Percentiles rank a stretch among this genome's conserved stretches.
Evolutionary conservation across 1,140 invertebrate genomes (phyloP).

Genomic region (Hetaerina americana): DNA sequence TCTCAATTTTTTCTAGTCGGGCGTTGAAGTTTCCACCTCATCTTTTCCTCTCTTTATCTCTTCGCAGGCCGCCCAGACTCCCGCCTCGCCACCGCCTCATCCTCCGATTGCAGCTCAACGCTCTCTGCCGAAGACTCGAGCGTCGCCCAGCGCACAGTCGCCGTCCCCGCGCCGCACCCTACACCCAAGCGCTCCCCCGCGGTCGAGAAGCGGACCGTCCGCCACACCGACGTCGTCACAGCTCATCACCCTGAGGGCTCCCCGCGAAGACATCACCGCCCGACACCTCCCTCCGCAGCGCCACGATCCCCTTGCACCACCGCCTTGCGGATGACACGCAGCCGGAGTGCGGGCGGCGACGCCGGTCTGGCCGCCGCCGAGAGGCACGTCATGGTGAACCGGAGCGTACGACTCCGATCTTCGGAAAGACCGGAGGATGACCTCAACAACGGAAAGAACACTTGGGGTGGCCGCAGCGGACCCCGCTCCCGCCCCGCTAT

Average conservation of each 20-base stretch:
- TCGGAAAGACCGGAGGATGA: background rate
- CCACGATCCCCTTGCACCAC: background rate
- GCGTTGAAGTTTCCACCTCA: too few species aligned
- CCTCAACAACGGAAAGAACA: background rate
- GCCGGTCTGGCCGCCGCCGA: background rate
- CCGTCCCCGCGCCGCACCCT: background rate
- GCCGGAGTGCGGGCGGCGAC: background rate
- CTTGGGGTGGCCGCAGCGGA: background rate
- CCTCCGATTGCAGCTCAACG: background rate
- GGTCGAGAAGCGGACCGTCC: background rate
- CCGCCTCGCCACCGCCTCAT: background rate
- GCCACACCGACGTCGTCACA: background rate
- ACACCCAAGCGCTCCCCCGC: background rate
- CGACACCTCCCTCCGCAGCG: background rate
- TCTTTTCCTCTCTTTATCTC: background rate
- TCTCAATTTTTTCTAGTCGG: too few species aligned
- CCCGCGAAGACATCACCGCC: background rate
- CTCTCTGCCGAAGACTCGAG: background rate
- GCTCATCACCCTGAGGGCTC: too few species aligned
- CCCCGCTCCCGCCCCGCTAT: background rate
- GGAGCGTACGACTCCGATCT: background rate
- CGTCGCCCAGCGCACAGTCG: background rate
- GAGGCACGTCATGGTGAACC: conserved; percentile 1
- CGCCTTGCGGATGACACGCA: background rate
- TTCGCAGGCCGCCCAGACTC: background rate